Evolutionary conservation across 92 coral and sea anemone genomes (phyloP), one percentile per base, ranked within the genome.

Genomic region (Metridium senile): DNA sequence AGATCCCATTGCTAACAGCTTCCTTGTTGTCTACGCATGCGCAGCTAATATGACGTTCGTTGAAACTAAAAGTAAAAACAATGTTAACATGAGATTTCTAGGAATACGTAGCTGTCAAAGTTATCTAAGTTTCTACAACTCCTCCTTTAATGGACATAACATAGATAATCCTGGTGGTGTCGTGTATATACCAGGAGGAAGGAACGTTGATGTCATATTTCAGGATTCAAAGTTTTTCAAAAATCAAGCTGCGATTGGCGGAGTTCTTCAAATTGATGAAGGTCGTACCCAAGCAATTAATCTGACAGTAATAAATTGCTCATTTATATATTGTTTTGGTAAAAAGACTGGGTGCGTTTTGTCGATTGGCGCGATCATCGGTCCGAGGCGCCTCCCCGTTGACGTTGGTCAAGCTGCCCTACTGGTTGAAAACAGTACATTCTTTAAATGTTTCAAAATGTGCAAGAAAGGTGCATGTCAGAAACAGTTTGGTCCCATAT

Each of bases 231-330:
- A 66, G 16, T 77, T 77, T 51, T 27, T 16, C 32, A 65, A 34
- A 30, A 77, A 68, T 54, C 0, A 17, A 39, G 82, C 66, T 1
- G 23, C 23, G 21, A 30, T 66, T 25, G 82, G 82, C 0, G 82
- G 66, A 23, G 82, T 67, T 20, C 74, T 77, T 53, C 71, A 77
- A 25, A 33, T 77, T 21, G 74, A 77, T 21, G 45, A 65, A 13
- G 72, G 71, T 1, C 0, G 18, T 18, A 75, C n/a, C 17, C 62
- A 64, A 29, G 10, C 9, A 1, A 67, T 33, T 9, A 73, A 0
- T n/a, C 46, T 75, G 45, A 46, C 9, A 20, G 34, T 63, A 16
- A n/a, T 22, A 54, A 75, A 75, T 30, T 51, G 25, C 26, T 59
- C 17, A 17, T 75, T 75, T 62, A 34, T 17, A 26, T 43, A 64